These are phyloP conservation scores for Micromys minutus DNA, from an alignment of 2,113 vertebrate species.

Conservation along the genomic window DNA sequence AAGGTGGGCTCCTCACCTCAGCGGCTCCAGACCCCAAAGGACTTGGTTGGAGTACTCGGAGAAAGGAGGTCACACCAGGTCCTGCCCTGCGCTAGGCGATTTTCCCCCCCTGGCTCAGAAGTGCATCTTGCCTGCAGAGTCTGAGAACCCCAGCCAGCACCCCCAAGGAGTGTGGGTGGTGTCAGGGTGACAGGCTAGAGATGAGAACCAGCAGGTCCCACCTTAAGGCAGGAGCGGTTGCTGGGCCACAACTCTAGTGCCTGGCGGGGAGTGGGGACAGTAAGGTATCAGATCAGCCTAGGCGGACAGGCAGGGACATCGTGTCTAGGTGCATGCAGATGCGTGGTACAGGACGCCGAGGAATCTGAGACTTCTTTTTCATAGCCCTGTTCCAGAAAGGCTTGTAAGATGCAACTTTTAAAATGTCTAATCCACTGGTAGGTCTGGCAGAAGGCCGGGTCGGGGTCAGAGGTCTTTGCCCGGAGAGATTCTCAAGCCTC, in stretches of 20 bases:
- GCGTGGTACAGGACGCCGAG: not conserved
- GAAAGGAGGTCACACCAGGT: not conserved
- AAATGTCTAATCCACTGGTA: not conserved
- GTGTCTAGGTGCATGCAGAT: not conserved
- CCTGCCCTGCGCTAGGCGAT: not conserved
- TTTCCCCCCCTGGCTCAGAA: not conserved
- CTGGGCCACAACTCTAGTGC: not conserved
- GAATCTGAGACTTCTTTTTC: not conserved
- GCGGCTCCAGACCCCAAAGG: not conserved
- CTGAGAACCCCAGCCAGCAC: not conserved
- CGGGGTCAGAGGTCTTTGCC: constrained; percentile 61
- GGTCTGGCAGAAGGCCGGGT: not conserved
- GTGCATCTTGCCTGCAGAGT: not conserved
- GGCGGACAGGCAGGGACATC: not conserved
- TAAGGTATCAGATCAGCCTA: fast-evolving
- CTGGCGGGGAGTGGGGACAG: not conserved
- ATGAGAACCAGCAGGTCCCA: not conserved
- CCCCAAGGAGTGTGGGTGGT: not conserved
- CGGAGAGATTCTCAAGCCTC: not conserved
- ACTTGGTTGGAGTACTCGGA: not conserved
- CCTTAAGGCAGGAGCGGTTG: not conserved
- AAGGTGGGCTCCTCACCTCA: not conserved
- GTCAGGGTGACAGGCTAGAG: not conserved
- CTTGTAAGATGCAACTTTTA: constrained; percentile 7
- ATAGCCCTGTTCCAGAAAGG: not conserved